These are phyloP conservation scores for Cylindroiulus punctatus DNA, from an alignment of 2,888 invertebrate species.

Conservation along the genomic window DNA sequence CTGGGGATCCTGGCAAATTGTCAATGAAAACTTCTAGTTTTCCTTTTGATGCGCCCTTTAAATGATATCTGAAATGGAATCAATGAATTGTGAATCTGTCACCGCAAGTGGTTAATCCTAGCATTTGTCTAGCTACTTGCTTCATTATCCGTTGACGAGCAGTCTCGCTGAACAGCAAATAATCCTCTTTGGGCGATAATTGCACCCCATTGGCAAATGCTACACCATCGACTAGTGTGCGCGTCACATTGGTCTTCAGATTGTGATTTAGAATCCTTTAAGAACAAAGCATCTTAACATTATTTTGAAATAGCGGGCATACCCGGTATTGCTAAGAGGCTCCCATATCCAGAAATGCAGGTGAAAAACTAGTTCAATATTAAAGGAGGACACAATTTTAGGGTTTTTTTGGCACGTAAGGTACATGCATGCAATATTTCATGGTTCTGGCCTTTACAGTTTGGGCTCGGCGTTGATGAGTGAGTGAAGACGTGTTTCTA, in stretches of 20 bases:
- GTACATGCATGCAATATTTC: too few species aligned
- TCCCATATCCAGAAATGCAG: too few species aligned
- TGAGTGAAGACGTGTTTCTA: too few species aligned
- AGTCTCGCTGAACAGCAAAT: slow-evolving; percentile 82
- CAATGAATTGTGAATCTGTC: neutral
- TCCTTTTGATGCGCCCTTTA: slow-evolving; percentile 65
- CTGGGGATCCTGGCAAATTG: slow-evolving; percentile 68
- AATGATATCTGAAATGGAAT: slow-evolving; percentile 64
- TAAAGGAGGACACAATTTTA: too few species aligned
- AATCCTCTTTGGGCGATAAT: slow-evolving; percentile 82
- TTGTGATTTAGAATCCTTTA: slow-evolving; percentile 82
- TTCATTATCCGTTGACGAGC: slow-evolving; percentile 74
- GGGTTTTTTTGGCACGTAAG: too few species aligned
- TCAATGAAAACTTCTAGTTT: slow-evolving; percentile 66
- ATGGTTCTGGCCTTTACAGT: too few species aligned
- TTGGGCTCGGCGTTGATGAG: too few species aligned
- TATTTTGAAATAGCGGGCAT: neutral
- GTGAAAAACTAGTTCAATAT: too few species aligned
- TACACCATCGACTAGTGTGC: slow-evolving; percentile 79
- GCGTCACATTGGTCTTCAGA: slow-evolving; percentile 78
- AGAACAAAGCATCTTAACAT: slow-evolving; percentile 59
- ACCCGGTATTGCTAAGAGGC: neutral
- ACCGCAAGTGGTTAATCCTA: too few species aligned
- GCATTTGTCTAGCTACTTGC: slow-evolving; percentile 63
- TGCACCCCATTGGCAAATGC: slow-evolving; percentile 90